These are phyloP conservation scores for Caiman crocodilus DNA, from an alignment of 2,797 vertebrate genomes.

Conservation along the genomic window DNA sequence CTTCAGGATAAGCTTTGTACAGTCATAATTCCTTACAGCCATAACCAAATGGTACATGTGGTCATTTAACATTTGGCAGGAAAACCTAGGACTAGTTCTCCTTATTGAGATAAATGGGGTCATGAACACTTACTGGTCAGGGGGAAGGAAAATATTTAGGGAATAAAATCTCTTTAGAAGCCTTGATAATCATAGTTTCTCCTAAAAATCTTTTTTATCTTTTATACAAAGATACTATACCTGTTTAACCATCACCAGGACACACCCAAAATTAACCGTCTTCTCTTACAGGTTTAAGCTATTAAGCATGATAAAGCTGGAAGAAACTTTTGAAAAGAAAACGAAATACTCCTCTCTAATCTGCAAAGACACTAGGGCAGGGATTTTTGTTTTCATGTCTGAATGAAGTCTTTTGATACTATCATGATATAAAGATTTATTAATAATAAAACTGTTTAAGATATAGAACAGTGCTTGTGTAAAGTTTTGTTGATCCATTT, in stretches of 20 bases:
- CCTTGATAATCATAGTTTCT: background rate
- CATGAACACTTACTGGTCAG: conserved; percentile 29
- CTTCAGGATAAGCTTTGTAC: conserved; percentile 45
- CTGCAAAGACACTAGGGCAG: background rate
- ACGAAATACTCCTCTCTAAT: background rate
- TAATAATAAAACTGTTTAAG: background rate
- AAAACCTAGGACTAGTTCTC: conserved; percentile 32
- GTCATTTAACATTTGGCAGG: conserved; percentile 38
- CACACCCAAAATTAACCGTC: background rate
- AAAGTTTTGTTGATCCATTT: background rate
- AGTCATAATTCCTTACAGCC: conserved; percentile 26
- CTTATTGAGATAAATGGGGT: conserved; percentile 50
- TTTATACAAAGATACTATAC: background rate
- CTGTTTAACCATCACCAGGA: background rate
- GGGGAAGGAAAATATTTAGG: conserved; percentile 36
- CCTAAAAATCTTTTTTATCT: background rate
- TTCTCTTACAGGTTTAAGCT: background rate
- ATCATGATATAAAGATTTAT: background rate
- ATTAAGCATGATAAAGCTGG: background rate
- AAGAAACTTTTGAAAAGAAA: rapidly evolving
- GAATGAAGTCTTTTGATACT: background rate
- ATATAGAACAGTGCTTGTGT: background rate
- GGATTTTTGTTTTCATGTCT: rapidly evolving
- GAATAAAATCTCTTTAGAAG: conserved; percentile 38
- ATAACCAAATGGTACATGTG: conserved; percentile 46